A percentile compares a stretch with the other conserved stretches of the same genome.
These are phyloP conservation scores for Sylvilagus floridanus DNA, from an alignment of 2,797 vertebrate genomes.

Conservation along the genomic window DNA sequence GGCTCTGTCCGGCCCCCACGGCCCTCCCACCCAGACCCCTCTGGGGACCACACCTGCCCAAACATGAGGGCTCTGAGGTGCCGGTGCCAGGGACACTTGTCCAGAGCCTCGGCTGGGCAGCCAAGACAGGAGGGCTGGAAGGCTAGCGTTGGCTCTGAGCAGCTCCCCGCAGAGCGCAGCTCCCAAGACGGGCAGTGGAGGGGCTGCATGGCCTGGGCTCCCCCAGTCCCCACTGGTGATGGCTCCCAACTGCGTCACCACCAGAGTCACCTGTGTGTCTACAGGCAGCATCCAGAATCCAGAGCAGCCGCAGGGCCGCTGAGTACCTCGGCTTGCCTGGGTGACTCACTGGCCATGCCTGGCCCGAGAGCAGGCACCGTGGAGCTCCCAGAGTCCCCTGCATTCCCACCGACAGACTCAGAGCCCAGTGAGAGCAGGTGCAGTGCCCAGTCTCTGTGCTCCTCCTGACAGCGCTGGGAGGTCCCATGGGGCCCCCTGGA, in stretches of 20 bases:
- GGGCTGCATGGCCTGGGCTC: too few species aligned
- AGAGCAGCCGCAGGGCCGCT: not conserved
- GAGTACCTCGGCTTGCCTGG: accelerated
- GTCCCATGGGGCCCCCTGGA: too few species aligned
- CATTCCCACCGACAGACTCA: not conserved
- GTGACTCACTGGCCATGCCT: accelerated
- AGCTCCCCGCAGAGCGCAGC: not conserved
- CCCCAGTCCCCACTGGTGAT: too few species aligned
- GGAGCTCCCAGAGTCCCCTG: too few species aligned
- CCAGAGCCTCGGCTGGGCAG: too few species aligned
- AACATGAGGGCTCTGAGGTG: not conserved
- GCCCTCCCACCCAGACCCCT: too few species aligned
- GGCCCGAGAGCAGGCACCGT: accelerated
- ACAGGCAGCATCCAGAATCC: not conserved
- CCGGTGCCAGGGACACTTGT: not conserved
- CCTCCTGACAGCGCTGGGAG: accelerated
- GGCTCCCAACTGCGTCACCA: not conserved
- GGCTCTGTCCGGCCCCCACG: too few species aligned
- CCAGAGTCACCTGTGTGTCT: not conserved
- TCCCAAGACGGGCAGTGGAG: not conserved
- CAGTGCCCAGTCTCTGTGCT: accelerated
- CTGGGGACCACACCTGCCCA: accelerated
- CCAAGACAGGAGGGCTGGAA: accelerated
- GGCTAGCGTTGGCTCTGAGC: not conserved
- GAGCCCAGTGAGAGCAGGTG: accelerated